Conservation (phyloP, 2,888 invertebrate species). For the Erpobdella octoculata region DNA sequence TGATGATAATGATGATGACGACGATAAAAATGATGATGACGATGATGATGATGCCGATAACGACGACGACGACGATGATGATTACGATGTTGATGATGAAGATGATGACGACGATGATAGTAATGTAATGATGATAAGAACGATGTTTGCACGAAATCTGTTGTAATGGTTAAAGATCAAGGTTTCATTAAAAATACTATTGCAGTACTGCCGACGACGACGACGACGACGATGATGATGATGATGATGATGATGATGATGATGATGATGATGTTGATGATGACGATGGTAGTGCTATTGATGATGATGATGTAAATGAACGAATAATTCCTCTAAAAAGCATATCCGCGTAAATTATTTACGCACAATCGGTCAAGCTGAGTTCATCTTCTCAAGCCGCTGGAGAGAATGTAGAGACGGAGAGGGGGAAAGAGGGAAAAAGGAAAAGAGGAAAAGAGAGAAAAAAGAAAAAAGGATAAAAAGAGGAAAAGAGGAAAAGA, state of each 20-base stretch:
- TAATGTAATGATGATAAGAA: not conserved
- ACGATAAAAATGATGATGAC: too few species aligned
- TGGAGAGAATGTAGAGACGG: too few species aligned
- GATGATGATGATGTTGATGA: not conserved
- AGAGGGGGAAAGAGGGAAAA: not conserved
- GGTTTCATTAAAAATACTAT: not conserved
- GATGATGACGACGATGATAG: not conserved
- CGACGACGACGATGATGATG: not conserved
- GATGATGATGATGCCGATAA: too few species aligned
- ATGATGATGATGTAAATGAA: not conserved
- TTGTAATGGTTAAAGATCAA: not conserved
- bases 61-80: too few species aligned
- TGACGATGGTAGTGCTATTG: not conserved
- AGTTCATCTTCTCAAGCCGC: too few species aligned
- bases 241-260: not conserved
- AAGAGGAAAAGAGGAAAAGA: too few species aligned
- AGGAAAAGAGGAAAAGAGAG: not conserved
- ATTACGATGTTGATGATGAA: too few species aligned
- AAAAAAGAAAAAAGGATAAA: not conserved
- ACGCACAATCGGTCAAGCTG: too few species aligned
- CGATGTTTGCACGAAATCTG: not conserved
- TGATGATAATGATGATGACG: too few species aligned
- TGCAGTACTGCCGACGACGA: not conserved
- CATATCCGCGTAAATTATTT: too few species aligned
- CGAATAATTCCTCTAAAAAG: too few species aligned